These are phyloP conservation scores for Beris morrisii DNA, from an alignment of 2,888 invertebrate species.

Conservation along the genomic window DNA sequence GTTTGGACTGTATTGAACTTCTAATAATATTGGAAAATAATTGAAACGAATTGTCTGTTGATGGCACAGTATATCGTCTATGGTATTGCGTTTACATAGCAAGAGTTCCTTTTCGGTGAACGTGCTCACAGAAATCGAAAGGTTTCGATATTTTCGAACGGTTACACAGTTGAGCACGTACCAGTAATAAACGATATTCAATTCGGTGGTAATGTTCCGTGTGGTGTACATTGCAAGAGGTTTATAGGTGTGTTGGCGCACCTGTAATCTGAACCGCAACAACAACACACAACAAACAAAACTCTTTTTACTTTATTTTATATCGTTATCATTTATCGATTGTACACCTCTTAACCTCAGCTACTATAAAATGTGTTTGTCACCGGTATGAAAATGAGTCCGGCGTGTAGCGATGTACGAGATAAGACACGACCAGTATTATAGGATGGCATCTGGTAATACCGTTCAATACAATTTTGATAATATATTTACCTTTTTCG, in stretches of 20 bases:
- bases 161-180: slow-evolving; percentile 18
- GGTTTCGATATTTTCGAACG: no score
- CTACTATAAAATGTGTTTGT: neutral
- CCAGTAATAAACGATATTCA: slow-evolving; percentile 31
- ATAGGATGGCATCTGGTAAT: no score
- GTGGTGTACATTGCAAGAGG: slow-evolving; percentile 1
- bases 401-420: neutral
- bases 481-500: no score
- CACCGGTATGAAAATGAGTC: neutral
- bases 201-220: slow-evolving; percentile 19
- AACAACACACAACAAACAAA: neutral
- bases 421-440: slow-evolving; percentile 14
- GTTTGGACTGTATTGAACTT: no score
- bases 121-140: no score
- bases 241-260: neutral
- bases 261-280: neutral
- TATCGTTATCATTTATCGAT: neutral
- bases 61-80: no score
- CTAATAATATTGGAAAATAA: no score
- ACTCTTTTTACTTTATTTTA: no score
- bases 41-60: no score
- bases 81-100: no score
- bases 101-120: no score
- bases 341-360: neutral
- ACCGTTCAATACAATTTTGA: no score